Evolutionary conservation across 2,113 vertebrate species (phyloP).

Genomic region (Morone chrysops): DNA sequence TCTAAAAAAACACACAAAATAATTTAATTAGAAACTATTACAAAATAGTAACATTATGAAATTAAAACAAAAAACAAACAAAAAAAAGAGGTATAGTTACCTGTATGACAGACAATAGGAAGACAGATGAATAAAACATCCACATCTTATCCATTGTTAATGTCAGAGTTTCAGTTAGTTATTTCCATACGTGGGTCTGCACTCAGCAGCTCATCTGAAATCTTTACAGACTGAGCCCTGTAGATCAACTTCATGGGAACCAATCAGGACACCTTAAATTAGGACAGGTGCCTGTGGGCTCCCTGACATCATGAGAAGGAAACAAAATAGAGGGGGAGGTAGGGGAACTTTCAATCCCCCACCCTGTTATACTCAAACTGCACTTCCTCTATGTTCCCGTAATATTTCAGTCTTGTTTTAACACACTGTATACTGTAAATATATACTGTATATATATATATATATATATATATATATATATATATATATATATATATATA

Average conservation of each 20-base stretch:
- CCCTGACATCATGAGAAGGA: constrained; percentile 72
- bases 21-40: constrained; percentile 11
- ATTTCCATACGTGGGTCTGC: constrained; percentile 38
- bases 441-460: too few species aligned
- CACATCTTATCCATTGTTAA: constrained; percentile 67
- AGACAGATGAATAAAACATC: constrained; percentile 58
- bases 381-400: background rate
- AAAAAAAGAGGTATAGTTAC: constrained; percentile 58
- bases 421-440: too few species aligned
- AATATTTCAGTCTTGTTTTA: background rate
- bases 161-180: constrained; percentile 35
- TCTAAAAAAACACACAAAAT: constrained; percentile 60
- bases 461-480: too few species aligned
- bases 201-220: constrained; percentile 64
- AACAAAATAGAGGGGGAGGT: constrained; percentile 54
- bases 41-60: background rate
- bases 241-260: constrained; percentile 71
- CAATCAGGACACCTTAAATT: constrained; percentile 80
- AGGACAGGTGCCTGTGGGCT: constrained; percentile 79
- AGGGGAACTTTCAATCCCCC: constrained; percentile 11
- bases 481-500: too few species aligned
- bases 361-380: background rate
- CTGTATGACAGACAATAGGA: constrained; percentile 78
- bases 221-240: constrained; percentile 43
- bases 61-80: background rate